Conservation (phyloP, 2,797 vertebrate species). For the Pempheris klunzingeri region DNA sequence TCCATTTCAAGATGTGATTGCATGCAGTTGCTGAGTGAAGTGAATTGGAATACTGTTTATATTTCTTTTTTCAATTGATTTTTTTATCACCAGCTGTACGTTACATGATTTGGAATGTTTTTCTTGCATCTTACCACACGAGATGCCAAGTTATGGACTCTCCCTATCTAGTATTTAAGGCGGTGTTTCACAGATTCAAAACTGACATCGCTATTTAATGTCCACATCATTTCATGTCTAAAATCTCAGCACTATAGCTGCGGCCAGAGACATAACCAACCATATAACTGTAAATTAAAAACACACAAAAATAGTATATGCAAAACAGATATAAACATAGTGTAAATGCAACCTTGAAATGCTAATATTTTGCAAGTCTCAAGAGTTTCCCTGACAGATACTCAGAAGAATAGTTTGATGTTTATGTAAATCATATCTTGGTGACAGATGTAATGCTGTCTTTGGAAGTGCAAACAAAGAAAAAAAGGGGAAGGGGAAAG, state of each 20-base stretch:
- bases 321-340: constrained; percentile 75
- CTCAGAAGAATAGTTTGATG: constrained; percentile 79
- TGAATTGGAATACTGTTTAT: constrained; percentile 76
- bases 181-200: not conserved
- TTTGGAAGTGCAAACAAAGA: constrained; percentile 81
- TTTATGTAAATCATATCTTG: constrained; percentile 84
- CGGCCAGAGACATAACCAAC: constrained; percentile 43
- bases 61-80: constrained; percentile 61
- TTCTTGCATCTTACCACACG: constrained; percentile 34
- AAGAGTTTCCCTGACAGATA: constrained; percentile 82
- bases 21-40: constrained; percentile 72
- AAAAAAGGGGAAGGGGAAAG: constrained; percentile 71
- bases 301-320: constrained; percentile 75
- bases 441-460: constrained; percentile 85
- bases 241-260: constrained; percentile 34
- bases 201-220: not conserved
- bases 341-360: constrained; percentile 85
- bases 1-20: constrained; percentile 83
- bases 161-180: constrained; percentile 9
- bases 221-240: not conserved
- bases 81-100: constrained; percentile 54
- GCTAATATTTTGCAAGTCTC: constrained; percentile 81
- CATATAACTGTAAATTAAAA: constrained; percentile 51
- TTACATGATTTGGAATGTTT: constrained; percentile 39
- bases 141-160: not conserved